Evolutionary conservation across 2,113 vertebrate species (phyloP).

Genomic region (Ophthalmolycus amberensis): DNA sequence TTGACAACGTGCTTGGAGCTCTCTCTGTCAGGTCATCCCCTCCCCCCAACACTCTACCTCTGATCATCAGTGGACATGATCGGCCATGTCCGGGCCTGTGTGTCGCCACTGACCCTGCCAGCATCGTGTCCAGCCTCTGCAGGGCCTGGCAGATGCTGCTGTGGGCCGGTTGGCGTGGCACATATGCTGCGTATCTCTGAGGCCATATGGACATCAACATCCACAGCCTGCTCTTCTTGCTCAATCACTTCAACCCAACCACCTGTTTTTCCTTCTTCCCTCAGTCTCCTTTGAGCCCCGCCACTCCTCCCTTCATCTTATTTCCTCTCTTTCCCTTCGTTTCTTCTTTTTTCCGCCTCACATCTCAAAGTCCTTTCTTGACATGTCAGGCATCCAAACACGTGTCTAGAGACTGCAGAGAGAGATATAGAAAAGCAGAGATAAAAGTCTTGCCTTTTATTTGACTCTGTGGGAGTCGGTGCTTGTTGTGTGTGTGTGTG

Average conservation of each 20-base stretch:
- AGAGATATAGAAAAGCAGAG: constrained; percentile 1
- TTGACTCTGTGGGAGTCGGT: constrained; percentile 25
- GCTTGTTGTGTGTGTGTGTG: constrained; percentile 11
- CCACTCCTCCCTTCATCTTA: background rate
- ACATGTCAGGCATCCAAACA: constrained; percentile 13
- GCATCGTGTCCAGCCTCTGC: constrained; percentile 30
- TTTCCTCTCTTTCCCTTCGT: background rate
- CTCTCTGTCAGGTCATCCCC: constrained; percentile 10
- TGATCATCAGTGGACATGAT: constrained; percentile 49
- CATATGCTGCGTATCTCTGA: constrained; percentile 56
- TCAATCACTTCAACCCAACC: background rate
- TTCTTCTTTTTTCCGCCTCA: constrained; percentile 10
- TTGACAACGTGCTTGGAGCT: background rate
- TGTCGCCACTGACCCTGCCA: constrained; percentile 44
- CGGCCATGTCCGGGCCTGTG: constrained; percentile 36
- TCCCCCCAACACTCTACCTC: background rate
- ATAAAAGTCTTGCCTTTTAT: constrained; percentile 34
- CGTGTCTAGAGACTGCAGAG: constrained; percentile 1
- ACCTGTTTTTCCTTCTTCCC: background rate
- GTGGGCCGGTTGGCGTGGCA: constrained; percentile 31
- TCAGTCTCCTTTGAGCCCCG: constrained; percentile 15
- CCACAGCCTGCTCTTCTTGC: constrained; percentile 17
- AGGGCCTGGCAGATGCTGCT: constrained; percentile 44
- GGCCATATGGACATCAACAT: constrained; percentile 55
- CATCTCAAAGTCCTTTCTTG: constrained; percentile 5